Evolutionary conservation across 1,140 invertebrate genomes (phyloP).

Genomic region (Diuraphis noxia): DNA sequence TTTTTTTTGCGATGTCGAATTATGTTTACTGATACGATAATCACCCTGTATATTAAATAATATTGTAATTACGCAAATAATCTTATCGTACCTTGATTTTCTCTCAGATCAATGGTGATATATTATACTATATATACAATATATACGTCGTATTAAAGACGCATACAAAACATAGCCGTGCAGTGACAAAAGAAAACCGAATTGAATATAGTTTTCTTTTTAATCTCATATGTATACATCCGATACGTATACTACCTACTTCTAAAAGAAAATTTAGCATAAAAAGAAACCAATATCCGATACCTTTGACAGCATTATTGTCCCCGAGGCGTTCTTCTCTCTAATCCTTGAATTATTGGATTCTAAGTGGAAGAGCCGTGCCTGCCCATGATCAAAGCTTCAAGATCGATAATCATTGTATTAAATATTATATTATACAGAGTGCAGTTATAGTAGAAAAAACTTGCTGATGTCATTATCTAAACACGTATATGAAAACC

Average conservation of each 20-base stretch:
- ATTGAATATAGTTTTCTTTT: constrained; percentile 10
- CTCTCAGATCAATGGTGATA: not conserved
- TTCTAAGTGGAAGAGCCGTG: not conserved
- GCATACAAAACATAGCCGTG: not conserved
- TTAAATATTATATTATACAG: not conserved
- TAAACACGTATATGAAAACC: not conserved
- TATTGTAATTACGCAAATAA: constrained; percentile 4
- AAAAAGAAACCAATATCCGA: constrained; percentile 8
- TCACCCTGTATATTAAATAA: not conserved
- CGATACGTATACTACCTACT: not conserved
- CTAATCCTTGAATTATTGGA: not conserved
- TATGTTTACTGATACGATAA: not conserved
- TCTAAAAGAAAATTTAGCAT: constrained; percentile 10
- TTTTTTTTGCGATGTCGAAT: not conserved
- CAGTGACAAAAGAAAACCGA: not conserved
- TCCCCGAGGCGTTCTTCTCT: not conserved
- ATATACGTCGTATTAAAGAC: not conserved
- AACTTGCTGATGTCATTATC: not conserved
- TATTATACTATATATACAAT: not conserved
- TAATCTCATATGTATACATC: not conserved
- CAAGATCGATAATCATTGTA: not conserved
- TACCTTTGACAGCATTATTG: constrained; percentile 9
- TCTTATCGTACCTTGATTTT: not conserved
- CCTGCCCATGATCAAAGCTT: not conserved
- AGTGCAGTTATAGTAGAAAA: not conserved